Evolutionary conservation across 2,797 vertebrate species (phyloP).

Genomic region (Myripristis murdjan): DNA sequence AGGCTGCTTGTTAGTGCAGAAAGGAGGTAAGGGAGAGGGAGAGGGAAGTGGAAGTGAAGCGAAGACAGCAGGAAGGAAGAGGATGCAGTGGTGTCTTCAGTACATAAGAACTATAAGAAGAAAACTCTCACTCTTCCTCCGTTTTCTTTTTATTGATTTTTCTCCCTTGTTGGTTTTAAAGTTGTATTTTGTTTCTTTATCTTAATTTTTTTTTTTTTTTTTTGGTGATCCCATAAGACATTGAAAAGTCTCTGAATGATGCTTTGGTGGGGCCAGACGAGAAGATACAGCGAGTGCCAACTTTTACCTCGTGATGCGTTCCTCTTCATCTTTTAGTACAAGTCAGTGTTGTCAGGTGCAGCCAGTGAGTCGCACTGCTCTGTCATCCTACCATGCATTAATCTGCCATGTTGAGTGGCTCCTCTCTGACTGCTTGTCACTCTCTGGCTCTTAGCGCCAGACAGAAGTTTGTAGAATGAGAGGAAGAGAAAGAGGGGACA

Average conservation of each 20-base stretch:
- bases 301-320: slow-evolving; percentile 25
- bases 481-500: slow-evolving; percentile 44
- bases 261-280: slow-evolving; percentile 12
- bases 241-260: slow-evolving; percentile 15
- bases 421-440: slow-evolving; percentile 68
- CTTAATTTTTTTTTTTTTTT: slow-evolving; percentile 28
- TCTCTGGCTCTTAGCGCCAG: slow-evolving; percentile 61
- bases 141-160: slow-evolving; percentile 20
- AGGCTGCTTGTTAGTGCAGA: slow-evolving; percentile 81
- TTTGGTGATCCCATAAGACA: slow-evolving; percentile 4
- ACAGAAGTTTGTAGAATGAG: slow-evolving; percentile 41
- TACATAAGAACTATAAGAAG: slow-evolving; percentile 73
- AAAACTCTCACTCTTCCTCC: slow-evolving; percentile 64
- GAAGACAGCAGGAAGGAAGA: slow-evolving; percentile 69
- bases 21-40: slow-evolving; percentile 68
- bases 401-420: slow-evolving; percentile 63
- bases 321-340: slow-evolving; percentile 32
- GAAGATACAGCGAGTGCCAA: slow-evolving; percentile 10
- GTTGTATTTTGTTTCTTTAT: not conserved
- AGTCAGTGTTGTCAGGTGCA: slow-evolving; percentile 43
- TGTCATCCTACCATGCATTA: slow-evolving; percentile 65
- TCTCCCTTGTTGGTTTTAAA: slow-evolving; percentile 36
- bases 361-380: slow-evolving; percentile 22
- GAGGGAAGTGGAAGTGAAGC: slow-evolving; percentile 70
- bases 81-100: slow-evolving; percentile 68